Evolutionary conservation across 2,888 invertebrate genomes (phyloP).

Genomic region (Caenorhabditis sp.): DNA sequence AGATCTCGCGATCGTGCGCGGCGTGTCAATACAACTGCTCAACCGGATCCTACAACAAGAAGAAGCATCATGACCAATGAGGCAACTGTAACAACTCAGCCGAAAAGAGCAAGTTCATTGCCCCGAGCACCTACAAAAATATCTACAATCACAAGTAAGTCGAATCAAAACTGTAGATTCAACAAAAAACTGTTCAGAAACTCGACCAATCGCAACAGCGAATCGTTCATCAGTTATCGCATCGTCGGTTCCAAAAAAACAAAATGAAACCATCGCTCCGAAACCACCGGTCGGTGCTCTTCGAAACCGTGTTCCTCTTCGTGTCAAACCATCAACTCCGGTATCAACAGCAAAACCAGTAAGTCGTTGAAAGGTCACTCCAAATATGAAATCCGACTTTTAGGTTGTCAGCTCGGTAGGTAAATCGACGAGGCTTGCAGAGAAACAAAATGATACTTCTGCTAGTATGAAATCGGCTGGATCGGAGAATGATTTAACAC

Average conservation of each 20-base stretch:
- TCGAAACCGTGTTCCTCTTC: slow-evolving; percentile 19
- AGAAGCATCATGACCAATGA: slow-evolving; percentile 8
- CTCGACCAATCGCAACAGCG: slow-evolving; percentile 30
- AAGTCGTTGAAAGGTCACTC: neutral
- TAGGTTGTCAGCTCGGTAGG: neutral
- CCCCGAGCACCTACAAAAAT: slow-evolving; percentile 6
- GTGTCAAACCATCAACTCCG: slow-evolving; percentile 14
- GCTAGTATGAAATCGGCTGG: neutral
- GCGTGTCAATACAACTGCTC: slow-evolving; percentile 30
- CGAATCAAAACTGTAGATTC: neutral
- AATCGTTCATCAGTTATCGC: slow-evolving; percentile 35
- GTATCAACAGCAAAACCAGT: neutral
- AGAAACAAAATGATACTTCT: neutral
- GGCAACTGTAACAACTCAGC: slow-evolving; percentile 21
- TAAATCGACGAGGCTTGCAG: neutral
- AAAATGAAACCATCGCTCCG: neutral
- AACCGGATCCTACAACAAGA: slow-evolving; percentile 7
- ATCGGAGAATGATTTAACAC: neutral
- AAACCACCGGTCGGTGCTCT: slow-evolving; percentile 4
- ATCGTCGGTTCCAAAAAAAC: too few relatives aligned
- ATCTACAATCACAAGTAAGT: neutral
- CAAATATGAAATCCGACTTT: too few relatives aligned
- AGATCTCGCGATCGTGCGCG: slow-evolving; percentile 38
- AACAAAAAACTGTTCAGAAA: neutral
- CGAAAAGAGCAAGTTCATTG: slow-evolving; percentile 17